These are phyloP conservation scores for Druon quercuslanigerum DNA, from an alignment of 1,140 invertebrate species.

Conservation along the genomic window DNA sequence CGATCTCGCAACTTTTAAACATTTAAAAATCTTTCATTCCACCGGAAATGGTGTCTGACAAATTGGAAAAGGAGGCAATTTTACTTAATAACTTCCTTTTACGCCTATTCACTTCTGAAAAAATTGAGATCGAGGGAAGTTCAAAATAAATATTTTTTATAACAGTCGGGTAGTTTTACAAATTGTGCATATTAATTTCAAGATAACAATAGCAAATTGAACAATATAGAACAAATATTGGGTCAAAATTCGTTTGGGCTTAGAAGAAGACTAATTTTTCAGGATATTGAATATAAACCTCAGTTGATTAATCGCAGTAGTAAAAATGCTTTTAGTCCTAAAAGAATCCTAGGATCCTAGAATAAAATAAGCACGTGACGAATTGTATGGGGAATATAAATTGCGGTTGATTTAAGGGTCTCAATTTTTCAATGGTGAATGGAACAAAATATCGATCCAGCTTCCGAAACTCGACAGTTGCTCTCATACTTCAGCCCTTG, in stretches of 20 bases:
- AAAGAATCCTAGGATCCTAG: background rate
- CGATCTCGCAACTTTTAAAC: conserved; percentile 31
- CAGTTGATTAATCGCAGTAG: background rate
- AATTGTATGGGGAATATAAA: conserved; percentile 11
- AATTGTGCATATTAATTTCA: no score
- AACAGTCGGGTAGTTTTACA: no score
- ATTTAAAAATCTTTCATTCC: background rate
- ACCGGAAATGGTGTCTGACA: background rate
- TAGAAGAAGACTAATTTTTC: conserved; percentile 14
- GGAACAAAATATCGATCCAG: conserved; percentile 11
- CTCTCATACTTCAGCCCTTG: conserved; percentile 13
- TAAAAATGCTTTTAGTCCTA: background rate
- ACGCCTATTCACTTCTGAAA: no score
- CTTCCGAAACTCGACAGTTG: conserved; percentile 22
- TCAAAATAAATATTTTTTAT: no score
- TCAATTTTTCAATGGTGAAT: conserved; percentile 22
- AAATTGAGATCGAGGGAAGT: no score
- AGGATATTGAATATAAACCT: background rate
- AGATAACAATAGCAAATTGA: no score
- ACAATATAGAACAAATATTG: no score
- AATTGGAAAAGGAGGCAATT: no score
- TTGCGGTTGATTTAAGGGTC: conserved; percentile 26
- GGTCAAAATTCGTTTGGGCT: no score
- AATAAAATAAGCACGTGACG: background rate
- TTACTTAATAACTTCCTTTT: no score